Percentiles rank a stretch among this genome's conserved stretches.
Evolutionary conservation across 2,113 vertebrate species (phyloP).

Genomic region (Fulmarus glacialis): DNA sequence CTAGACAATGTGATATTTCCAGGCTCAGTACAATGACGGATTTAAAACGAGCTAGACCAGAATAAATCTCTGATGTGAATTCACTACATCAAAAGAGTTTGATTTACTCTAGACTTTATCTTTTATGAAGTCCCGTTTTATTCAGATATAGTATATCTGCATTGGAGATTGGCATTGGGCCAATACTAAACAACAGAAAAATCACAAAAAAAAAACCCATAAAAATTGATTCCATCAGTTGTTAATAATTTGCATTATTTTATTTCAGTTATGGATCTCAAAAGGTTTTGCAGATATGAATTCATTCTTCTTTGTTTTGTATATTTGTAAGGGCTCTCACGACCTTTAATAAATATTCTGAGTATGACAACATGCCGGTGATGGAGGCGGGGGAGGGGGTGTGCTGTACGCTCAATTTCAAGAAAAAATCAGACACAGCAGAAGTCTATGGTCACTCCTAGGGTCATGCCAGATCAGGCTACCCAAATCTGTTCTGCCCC

Average conservation of each 20-base stretch:
- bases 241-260: background rate
- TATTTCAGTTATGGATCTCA: background rate
- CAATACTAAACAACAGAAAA: background rate
- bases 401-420: background rate
- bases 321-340: background rate
- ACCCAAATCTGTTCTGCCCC: background rate
- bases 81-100: background rate
- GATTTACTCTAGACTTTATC: background rate
- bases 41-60: background rate
- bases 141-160: background rate
- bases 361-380: background rate
- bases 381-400: accelerated
- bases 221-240: background rate
- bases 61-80: conserved; percentile 7
- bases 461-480: background rate
- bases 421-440: background rate
- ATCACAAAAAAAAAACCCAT: background rate
- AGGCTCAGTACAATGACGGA: background rate
- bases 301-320: background rate
- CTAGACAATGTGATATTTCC: background rate
- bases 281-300: background rate
- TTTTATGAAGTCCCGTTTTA: background rate
- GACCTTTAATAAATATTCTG: background rate
- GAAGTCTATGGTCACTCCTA: background rate
- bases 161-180: background rate